These are phyloP conservation scores for Augochlorella aurata DNA, from an alignment of 2,888 invertebrate genomes.

Conservation along the genomic window DNA sequence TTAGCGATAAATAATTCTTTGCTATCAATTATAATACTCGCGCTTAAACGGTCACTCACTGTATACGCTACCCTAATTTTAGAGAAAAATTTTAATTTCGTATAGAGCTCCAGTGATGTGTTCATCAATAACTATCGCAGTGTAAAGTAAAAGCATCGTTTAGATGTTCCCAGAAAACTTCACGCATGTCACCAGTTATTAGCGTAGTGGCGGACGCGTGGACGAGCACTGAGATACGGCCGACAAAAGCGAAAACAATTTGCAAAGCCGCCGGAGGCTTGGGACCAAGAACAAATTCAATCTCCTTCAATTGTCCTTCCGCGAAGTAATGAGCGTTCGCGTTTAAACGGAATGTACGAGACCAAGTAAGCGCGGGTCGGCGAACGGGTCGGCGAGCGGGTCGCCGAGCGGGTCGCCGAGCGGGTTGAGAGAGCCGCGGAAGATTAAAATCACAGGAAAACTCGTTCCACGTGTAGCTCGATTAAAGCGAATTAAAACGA, in stretches of 20 bases:
- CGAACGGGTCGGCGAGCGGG: neutral
- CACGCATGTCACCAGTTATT: too few relatives aligned
- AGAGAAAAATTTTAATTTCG: too few relatives aligned
- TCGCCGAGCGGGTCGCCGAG: neutral
- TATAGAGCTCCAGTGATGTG: too few relatives aligned
- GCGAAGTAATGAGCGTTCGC: neutral
- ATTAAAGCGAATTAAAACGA: conserved; percentile 49
- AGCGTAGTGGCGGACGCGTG: too few relatives aligned
- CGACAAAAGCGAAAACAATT: neutral
- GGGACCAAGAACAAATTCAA: neutral
- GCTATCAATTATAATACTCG: too few relatives aligned
- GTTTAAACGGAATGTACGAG: conserved; percentile 2
- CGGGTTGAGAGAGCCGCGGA: neutral
- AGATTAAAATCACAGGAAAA: conserved; percentile 35
- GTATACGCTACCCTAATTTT: too few relatives aligned
- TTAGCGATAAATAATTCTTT: too few relatives aligned
- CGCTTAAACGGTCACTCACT: too few relatives aligned
- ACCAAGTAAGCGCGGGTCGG: neutral
- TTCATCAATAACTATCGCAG: too few relatives aligned
- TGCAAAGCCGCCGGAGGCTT: neutral
- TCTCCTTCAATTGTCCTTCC: neutral
- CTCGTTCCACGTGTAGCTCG: conserved; percentile 27
- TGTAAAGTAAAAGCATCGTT: too few relatives aligned
- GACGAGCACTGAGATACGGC: too few relatives aligned
- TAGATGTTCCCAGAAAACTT: too few relatives aligned